phyloP scores from a whole-genome alignment of 2,888 invertebrate genomes.

The Lypha dubia region DNA sequence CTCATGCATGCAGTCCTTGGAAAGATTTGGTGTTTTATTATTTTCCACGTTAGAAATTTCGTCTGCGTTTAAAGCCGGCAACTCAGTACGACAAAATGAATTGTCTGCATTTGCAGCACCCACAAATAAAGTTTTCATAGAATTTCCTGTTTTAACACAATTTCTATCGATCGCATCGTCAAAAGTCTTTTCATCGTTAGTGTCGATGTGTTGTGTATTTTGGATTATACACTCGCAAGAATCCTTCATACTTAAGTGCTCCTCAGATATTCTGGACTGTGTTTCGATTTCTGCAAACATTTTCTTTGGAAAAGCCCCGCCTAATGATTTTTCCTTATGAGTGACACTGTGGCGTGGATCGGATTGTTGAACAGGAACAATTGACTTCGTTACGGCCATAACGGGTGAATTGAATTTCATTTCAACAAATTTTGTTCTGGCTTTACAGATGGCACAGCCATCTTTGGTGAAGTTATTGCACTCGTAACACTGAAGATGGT shows the following conservation, averaged over 20 bases:
- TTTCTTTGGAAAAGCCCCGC: slow-evolving; percentile 49
- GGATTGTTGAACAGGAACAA: not conserved
- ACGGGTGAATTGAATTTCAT: slow-evolving; percentile 60
- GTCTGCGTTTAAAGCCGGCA: not conserved
- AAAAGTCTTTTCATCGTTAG: not conserved
- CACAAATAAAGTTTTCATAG: slow-evolving; percentile 1
- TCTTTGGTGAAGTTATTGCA: slow-evolving; percentile 53
- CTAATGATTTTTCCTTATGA: slow-evolving; percentile 27
- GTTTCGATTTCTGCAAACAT: slow-evolving; percentile 69
- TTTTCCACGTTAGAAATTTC: not conserved
- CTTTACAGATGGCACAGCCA: slow-evolving; percentile 60
- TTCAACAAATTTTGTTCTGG: slow-evolving; percentile 66
- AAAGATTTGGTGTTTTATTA: not conserved
- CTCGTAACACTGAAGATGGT: slow-evolving; percentile 70
- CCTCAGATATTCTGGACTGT: slow-evolving; percentile 71
- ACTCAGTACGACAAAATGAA: not conserved
- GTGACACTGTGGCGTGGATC: not conserved
- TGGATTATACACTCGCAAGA: slow-evolving; percentile 38
- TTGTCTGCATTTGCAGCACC: not conserved
- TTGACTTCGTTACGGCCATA: not conserved
- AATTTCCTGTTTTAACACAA: too few species aligned
- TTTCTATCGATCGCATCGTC: not conserved
- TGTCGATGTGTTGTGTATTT: not conserved
- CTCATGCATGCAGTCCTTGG: too few species aligned
- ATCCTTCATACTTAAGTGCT: slow-evolving; percentile 70